Base-by-base conservation (phyloP, 2,113 vertebrate genomes). In the Heterotis niloticus region DNA sequence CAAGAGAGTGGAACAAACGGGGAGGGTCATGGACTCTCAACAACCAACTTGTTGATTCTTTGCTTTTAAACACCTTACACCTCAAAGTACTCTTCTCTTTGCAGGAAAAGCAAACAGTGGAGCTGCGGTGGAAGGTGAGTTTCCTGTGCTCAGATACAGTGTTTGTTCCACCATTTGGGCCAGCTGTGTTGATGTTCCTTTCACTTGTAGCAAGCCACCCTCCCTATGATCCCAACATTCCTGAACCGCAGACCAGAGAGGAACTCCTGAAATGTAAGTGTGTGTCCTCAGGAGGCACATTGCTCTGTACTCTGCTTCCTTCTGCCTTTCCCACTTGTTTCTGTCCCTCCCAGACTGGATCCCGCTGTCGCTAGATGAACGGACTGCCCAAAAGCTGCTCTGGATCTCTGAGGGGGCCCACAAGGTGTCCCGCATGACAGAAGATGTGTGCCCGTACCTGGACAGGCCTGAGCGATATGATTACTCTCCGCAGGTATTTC, bases 401-500 rank as follows among this genome's bases (percentile, higher is more conserved):
- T 93, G 92, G 92, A 87, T 93, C 57, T 91, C 92, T 1, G 91
- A 93, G 68, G 84, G 82, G 0, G 82, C 83, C 0, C 12, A 78
- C 1, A 92, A 92, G 72, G 92, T 92, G 81, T 84, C 90, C 17
- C 89, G 90, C 0, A 89, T 87, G 0, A 71, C 88, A 0, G 91
- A 93, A 0, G 86, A 87, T 0, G 81, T 87, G 64, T 93, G 92
- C 54, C 92, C 92, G 0, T 92, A 91, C 76, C 90, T 88, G 62
- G 89, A 89, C 85, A 88, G 88, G 52, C 91, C 92, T 10, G 92
- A 93, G 81, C 57, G 92, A 87, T 93, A 90, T 0, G 91, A 92
- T 0, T 81, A 91, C 84, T 88, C 90, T 0, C 91, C 91, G 24
- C 92, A 93, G 91, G 92, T 92, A 70, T 11, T 80, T 13, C 60